Evolutionary conservation across 2,113 vertebrate species (phyloP).

Genomic region (Piprites chloris): DNA sequence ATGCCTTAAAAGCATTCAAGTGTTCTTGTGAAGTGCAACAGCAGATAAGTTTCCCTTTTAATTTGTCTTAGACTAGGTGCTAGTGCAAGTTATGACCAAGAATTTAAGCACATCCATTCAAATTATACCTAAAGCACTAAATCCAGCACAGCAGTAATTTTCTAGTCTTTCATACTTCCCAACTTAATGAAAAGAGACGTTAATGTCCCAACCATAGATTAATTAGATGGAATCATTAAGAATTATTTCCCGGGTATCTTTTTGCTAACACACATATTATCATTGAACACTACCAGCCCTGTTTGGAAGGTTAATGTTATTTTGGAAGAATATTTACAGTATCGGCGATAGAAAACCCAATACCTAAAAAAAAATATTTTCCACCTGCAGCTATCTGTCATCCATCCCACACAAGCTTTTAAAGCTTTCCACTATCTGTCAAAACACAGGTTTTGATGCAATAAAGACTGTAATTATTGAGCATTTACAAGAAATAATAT

Average conservation of each 20-base stretch:
- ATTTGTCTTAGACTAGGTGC: slow-evolving; percentile 13
- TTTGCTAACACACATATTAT: slow-evolving; percentile 31
- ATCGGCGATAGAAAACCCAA: slow-evolving; percentile 30
- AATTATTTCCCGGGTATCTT: slow-evolving; percentile 40
- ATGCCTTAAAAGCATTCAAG: not conserved
- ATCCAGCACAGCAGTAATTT: slow-evolving; percentile 46
- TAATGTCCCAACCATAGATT: slow-evolving; percentile 52
- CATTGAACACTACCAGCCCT: not conserved
- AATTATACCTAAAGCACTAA: slow-evolving; percentile 3
- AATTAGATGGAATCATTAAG: slow-evolving; percentile 50
- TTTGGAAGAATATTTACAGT: slow-evolving; percentile 49
- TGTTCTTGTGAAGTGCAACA: not conserved
- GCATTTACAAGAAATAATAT: slow-evolving; percentile 76
- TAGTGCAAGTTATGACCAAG: not conserved
- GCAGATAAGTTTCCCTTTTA: not conserved
- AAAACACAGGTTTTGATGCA: slow-evolving; percentile 70
- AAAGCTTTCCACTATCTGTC: slow-evolving; percentile 73
- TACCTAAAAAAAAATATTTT: slow-evolving; percentile 65
- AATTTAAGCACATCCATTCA: slow-evolving; percentile 34
- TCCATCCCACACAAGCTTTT: slow-evolving; percentile 49
- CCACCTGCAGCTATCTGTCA: slow-evolving; percentile 67
- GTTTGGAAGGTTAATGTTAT: slow-evolving; percentile 57
- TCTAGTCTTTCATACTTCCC: slow-evolving; percentile 60
- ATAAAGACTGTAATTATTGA: slow-evolving; percentile 77
- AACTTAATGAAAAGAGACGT: slow-evolving; percentile 63